Base-by-base conservation (phyloP, 1,140 invertebrate species). In the Camponotus vicinus region DNA sequence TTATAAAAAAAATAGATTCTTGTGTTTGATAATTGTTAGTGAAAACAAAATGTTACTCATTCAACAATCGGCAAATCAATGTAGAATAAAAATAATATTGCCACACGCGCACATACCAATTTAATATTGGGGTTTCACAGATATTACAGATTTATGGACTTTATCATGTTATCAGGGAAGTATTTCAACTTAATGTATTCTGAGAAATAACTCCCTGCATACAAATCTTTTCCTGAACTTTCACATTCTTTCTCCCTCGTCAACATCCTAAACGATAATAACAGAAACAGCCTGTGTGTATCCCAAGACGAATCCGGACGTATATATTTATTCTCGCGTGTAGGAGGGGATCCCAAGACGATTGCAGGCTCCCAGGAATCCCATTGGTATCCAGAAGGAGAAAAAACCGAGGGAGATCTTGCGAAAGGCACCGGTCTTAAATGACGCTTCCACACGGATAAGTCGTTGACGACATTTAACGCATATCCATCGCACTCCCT, bases 211-310 rank as follows among this genome's bases (percentile, higher is more conserved):
- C 55, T 59, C 55, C 45, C 45, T 34, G 69, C 57, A 63, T 73
- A 83, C 15, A 75, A 83, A 73, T 83, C 40, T 75, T 40, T 61
- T 18, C 6, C 37, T 13, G 15, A 82, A 61, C 13, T 71, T 82
- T 82, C 27, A 67, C 61, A 9, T 59, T 73, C 32, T 73, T 49
- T 59, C 55, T 63, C 55, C 37, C 52, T 34, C 49, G 37, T 64
- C 67, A 71, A 82, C 37, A 27, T 40, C 42, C 15, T 79, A 61
- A 82, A 73, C 21, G 67, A 86, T 86, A 86, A 86, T 52, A 86
- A 71, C 55, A n/a, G 64, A 59, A 86, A 80, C 64, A 86, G 40
- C 34, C 67, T 64, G 27, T 40, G 13, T 63, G 40, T 70, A 57
- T 61, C 55, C 63, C 55, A 59, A 37, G 66, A 13, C 57, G 32